Conservation (phyloP, 2,888 invertebrate genomes). For the Tethea ocularis region DNA sequence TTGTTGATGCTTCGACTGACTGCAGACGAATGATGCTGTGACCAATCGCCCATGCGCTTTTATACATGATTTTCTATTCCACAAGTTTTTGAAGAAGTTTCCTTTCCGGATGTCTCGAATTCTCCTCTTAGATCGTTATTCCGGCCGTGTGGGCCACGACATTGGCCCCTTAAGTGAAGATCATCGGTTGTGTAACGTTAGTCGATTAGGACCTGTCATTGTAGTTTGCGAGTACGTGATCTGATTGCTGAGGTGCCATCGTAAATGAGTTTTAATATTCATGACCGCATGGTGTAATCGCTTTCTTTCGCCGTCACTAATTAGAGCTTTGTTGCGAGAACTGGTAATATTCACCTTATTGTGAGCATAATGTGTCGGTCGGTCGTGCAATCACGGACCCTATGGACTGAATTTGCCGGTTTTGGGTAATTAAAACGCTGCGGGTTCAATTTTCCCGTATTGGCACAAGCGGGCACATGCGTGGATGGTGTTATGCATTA, state of each 20-base stretch:
- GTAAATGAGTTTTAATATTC: slow-evolving; percentile 73
- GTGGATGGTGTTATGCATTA: slow-evolving; percentile 51
- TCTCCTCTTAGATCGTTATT: slow-evolving; percentile 72
- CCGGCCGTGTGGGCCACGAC: slow-evolving; percentile 66
- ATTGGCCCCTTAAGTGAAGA: slow-evolving; percentile 76
- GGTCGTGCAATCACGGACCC: slow-evolving; percentile 30
- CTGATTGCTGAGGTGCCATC: slow-evolving; percentile 42
- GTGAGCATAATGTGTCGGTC: slow-evolving; percentile 32
- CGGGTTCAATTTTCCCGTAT: slow-evolving; percentile 27
- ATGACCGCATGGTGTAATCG: slow-evolving; percentile 64
- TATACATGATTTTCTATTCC: slow-evolving; percentile 56
- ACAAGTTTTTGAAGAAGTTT: slow-evolving; percentile 54
- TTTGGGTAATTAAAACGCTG: slow-evolving; percentile 40
- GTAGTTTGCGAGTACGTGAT: slow-evolving; percentile 66
- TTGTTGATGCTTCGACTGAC: slow-evolving; percentile 56
- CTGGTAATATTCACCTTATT: slow-evolving; percentile 39
- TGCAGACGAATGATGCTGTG: slow-evolving; percentile 72
- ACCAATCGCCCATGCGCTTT: slow-evolving; percentile 45
- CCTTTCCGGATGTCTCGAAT: slow-evolving; percentile 70
- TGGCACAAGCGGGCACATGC: slow-evolving; percentile 20
- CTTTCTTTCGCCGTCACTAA: slow-evolving; percentile 56
- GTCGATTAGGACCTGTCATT: slow-evolving; percentile 78
- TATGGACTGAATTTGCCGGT: slow-evolving; percentile 28
- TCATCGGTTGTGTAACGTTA: slow-evolving; percentile 69
- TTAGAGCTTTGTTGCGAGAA: slow-evolving; percentile 42